Evolutionary conservation across 2,113 vertebrate genomes (phyloP), one percentile per base, ranked within the genome.

Genomic region (Oostethus manadensis): DNA sequence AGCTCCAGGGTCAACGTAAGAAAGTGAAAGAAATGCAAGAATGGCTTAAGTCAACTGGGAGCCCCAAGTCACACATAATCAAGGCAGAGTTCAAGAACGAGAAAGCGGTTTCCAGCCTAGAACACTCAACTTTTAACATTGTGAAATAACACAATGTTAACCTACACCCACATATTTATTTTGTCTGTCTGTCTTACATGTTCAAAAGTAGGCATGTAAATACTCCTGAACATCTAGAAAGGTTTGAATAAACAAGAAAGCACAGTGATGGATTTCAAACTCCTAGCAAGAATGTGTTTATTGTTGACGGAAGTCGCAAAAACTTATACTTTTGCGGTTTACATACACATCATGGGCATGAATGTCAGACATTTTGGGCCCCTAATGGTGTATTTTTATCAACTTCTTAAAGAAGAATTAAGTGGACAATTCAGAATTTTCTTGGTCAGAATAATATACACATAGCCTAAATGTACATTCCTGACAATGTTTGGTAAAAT

Each of bases 41-140:
- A 20, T 99, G 95, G 97, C 90, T 98, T 46, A 78, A 79, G 71
- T 88, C 84, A 62, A 90, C 62, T 0, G 96, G 97, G 46, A 99
- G 95, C 60, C 97, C 96, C 38, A 91, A 93, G 63, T 96, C 95
- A 0, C 69, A 76, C 50, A 95, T 98, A 50, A 83, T 78, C 61
- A 90, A 80, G 62, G 92, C 91, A 0, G 89, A 93, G 61, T 98
- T 98, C 87, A 87, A 38, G 68, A 94, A 95, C 0, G 93, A 97
- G 80, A 95, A 87, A 85, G 74, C 68, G 59, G 77, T 96, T 0
- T 0, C 71, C 16, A 79, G 54, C 0, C 71, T 93, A 70, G 92
- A 95, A 23, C 88, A 93, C 57, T 64, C 82, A 8, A 88, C 92
- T 40, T 99, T 99, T 79, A 89, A 81, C 60, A 89, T 98, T 66